Conservation (phyloP, 1,140 invertebrate species). For the Leptinotarsa undecemlineata region DNA sequence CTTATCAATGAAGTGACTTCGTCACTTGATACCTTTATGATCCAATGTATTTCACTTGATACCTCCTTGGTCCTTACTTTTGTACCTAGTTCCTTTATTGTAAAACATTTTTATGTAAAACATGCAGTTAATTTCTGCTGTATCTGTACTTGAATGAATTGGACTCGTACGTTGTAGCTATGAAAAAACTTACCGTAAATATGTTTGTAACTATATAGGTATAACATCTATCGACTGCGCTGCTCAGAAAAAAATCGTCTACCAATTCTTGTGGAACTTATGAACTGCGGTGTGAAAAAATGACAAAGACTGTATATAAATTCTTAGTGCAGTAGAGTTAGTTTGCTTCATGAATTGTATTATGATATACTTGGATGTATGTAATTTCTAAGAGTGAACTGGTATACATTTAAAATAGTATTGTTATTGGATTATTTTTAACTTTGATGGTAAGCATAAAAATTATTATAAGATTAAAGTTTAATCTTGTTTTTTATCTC, state of each 20-base stretch:
- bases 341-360: not conserved
- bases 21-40: not conserved
- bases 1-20: not conserved
- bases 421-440: slow-evolving; percentile 13
- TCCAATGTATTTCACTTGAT: slow-evolving; percentile 24
- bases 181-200: slow-evolving; percentile 32
- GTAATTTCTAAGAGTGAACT: slow-evolving; percentile 12
- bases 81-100: slow-evolving; percentile 24
- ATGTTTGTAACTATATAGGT: slow-evolving; percentile 39
- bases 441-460: not conserved
- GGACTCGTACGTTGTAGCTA: slow-evolving; percentile 20
- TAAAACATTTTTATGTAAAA: slow-evolving; percentile 14
- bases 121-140: slow-evolving; percentile 17
- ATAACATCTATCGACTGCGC: slow-evolving; percentile 25
- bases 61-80: slow-evolving; percentile 3
- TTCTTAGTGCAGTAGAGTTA: not conserved
- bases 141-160: not conserved
- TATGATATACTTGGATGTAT: slow-evolving; percentile 9
- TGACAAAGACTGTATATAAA: slow-evolving; percentile 9
- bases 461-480: slow-evolving; percentile 11
- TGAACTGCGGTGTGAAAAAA: not conserved
- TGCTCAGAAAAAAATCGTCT: slow-evolving; percentile 12
- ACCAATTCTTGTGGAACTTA: slow-evolving; percentile 6
- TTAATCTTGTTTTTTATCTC: not conserved
- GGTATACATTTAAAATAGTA: slow-evolving; percentile 7